These are phyloP conservation scores for Ornithorhynchus anatinus DNA, from an alignment of 2,113 vertebrate species.

Conservation along the genomic window DNA sequence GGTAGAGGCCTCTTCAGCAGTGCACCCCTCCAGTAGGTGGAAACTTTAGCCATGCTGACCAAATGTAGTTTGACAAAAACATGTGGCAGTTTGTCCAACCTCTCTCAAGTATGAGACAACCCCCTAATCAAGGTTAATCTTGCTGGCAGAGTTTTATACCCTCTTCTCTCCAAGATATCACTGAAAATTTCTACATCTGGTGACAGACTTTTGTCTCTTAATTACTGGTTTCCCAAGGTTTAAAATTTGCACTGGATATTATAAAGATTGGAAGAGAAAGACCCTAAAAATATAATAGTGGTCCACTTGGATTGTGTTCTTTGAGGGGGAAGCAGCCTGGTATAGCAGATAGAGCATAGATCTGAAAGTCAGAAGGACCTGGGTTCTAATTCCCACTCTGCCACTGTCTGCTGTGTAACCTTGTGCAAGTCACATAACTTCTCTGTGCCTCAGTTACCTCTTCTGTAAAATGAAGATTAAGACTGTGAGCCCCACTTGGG, in stretches of 20 bases:
- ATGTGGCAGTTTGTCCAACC: slow-evolving; percentile 36
- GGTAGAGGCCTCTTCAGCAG: slow-evolving; percentile 8
- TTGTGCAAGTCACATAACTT: too few relatives aligned
- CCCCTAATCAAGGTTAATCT: slow-evolving; percentile 5
- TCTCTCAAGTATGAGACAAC: slow-evolving; percentile 46
- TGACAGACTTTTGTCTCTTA: not conserved
- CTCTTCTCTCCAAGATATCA: not conserved
- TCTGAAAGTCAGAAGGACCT: too few relatives aligned
- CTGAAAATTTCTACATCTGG: not conserved
- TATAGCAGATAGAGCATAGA: too few relatives aligned
- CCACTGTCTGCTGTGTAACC: too few relatives aligned
- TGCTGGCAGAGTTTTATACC: not conserved
- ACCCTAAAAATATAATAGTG: not conserved
- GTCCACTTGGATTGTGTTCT: not conserved
- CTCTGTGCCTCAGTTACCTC: too few relatives aligned
- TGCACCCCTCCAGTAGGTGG: not conserved
- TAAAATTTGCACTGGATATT: not conserved
- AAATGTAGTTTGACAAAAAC: slow-evolving; percentile 28
- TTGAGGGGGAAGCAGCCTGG: too few relatives aligned
- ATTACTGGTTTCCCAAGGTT: not conserved
- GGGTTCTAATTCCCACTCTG: too few relatives aligned
- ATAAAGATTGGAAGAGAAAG: not conserved
- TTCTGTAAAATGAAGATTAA: too few relatives aligned
- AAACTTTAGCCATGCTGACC: not conserved
- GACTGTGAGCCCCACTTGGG: too few relatives aligned